These are phyloP conservation scores for Sarcophaga peregrina DNA, from an alignment of 1,140 invertebrate species.

Conservation along the genomic window DNA sequence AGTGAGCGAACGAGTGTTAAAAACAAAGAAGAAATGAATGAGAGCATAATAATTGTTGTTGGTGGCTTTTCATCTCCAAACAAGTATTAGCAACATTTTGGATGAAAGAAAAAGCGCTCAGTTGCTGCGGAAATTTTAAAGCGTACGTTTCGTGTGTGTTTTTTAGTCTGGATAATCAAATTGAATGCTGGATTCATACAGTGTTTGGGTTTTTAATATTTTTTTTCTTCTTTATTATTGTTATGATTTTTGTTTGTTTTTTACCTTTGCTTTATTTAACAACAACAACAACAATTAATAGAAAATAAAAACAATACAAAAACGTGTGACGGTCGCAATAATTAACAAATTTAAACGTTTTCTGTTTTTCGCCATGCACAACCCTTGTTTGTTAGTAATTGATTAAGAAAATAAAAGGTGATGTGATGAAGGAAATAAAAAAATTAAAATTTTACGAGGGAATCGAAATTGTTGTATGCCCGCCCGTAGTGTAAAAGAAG, in stretches of 20 bases:
- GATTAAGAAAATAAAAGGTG: neutral
- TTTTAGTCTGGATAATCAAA: neutral
- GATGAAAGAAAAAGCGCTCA: neutral
- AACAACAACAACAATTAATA: neutral
- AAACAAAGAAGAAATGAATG: neutral
- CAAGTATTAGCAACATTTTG: constrained; percentile 15
- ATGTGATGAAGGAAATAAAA: neutral
- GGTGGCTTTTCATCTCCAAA: neutral
- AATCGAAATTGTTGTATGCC: neutral
- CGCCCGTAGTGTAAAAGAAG: neutral
- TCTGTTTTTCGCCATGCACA: no score
- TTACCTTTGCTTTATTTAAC: neutral
- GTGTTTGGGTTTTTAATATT: neutral
- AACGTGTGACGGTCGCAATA: constrained; percentile 28
- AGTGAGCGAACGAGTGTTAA: neutral
- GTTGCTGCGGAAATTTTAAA: constrained; percentile 26
- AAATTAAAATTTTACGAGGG: neutral
- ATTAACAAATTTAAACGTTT: constrained; percentile 20
- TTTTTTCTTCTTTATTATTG: no score
- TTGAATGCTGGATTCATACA: constrained; percentile 9
- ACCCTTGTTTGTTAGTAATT: neutral
- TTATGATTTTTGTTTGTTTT: no score
- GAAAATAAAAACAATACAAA: neutral
- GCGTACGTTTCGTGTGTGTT: constrained; percentile 25
- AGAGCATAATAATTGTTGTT: neutral